Conservation (phyloP, 2,113 vertebrate genomes). For the Nesogale talazaci region DNA sequence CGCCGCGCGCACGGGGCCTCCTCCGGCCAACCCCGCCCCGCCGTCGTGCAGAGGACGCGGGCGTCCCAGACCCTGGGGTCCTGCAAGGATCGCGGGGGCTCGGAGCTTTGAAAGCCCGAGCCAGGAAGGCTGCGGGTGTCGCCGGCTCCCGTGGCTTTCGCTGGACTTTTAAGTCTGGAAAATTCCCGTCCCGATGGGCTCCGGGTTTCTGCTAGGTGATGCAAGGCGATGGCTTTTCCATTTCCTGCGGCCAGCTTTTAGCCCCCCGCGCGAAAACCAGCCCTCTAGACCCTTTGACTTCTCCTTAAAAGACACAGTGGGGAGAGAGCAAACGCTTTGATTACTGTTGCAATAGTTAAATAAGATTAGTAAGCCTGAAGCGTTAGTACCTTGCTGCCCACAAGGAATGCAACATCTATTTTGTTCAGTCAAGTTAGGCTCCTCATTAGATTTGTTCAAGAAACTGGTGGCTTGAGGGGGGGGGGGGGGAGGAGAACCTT, state of each 20-base stretch:
- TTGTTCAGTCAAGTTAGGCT: slow-evolving; percentile 5
- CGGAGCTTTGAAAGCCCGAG: too few species aligned
- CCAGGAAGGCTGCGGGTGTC: accelerated
- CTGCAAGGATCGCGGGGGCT: accelerated
- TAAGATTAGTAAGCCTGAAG: not conserved
- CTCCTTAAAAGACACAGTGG: not conserved
- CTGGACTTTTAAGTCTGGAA: not conserved
- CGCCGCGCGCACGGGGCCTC: not conserved
- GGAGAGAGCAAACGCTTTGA: not conserved
- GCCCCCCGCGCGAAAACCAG: not conserved
- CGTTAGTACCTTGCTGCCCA: not conserved
- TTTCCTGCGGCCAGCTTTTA: not conserved
- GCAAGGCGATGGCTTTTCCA: not conserved
- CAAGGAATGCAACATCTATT: not conserved
- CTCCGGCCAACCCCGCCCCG: slow-evolving; percentile 43
- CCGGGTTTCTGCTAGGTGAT: not conserved
- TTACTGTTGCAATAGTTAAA: not conserved
- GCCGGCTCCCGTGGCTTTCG: accelerated
- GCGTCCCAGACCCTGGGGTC: slow-evolving; percentile 54
- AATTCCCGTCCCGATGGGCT: not conserved
- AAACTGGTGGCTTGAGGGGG: too few species aligned
- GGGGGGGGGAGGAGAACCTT: too few species aligned
- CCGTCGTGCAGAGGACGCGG: not conserved
- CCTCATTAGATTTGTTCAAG: not conserved
- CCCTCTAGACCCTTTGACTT: not conserved